phyloP scores from a whole-genome alignment of 1,140 invertebrate species.

The Trichonephila clavipes region DNA sequence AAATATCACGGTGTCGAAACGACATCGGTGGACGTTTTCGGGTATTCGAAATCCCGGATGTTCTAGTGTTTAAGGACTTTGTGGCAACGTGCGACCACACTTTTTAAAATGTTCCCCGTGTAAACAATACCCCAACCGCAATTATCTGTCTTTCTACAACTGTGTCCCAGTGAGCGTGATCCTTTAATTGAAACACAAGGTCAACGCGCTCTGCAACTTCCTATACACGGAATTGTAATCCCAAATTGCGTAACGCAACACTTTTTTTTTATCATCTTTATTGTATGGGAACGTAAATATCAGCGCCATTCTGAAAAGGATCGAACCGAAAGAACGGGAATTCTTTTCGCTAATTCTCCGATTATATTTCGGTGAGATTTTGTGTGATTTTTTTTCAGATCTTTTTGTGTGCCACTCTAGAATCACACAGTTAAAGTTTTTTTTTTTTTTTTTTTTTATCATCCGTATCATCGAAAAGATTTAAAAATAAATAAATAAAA shows the following conservation, averaged over 20 bases:
- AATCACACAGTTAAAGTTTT: too few relatives aligned
- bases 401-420: neutral
- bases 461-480: too few relatives aligned
- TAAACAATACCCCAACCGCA: neutral
- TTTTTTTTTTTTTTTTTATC: too few relatives aligned
- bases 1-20: too few relatives aligned
- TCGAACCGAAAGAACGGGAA: too few relatives aligned
- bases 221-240: neutral
- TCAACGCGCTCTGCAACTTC: constrained; percentile 5
- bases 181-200: constrained; percentile 8
- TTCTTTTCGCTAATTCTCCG: neutral
- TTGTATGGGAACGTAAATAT: constrained; percentile 4
- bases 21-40: too few relatives aligned
- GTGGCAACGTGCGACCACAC: neutral
- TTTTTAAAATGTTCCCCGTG: neutral
- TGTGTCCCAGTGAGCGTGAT: constrained; percentile 4
- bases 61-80: neutral
- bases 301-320: neutral
- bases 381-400: neutral
- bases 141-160: neutral
- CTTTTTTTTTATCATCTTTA: neutral
- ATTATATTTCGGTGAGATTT: neutral
- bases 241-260: neutral
- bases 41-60: too few relatives aligned
- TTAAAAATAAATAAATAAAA: too few relatives aligned